A percentile compares a stretch with the other conserved stretches of the same genome.
These are phyloP conservation scores for Zeus faber DNA, from an alignment of 2,113 vertebrate genomes.

Conservation along the genomic window DNA sequence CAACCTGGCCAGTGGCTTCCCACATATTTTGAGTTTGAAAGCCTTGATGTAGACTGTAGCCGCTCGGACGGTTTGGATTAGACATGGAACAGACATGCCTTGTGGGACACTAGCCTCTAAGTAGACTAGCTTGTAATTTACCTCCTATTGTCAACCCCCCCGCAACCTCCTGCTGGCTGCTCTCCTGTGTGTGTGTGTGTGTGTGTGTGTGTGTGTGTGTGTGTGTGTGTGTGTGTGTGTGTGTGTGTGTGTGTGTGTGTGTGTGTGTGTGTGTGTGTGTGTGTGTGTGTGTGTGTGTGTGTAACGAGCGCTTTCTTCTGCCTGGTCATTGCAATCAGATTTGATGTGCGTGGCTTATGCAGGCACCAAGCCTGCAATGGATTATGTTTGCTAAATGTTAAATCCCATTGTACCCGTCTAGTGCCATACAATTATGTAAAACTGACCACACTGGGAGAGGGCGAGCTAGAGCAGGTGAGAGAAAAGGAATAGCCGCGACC, in stretches of 20 bases:
- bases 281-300: constrained; percentile 7
- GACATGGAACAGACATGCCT: constrained; percentile 27
- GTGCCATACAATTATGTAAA: constrained; percentile 80
- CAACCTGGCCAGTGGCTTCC: no score
- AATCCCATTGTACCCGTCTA: constrained; percentile 78
- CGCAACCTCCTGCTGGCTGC: constrained; percentile 58
- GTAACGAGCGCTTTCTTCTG: constrained; percentile 17
- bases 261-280: constrained; percentile 1
- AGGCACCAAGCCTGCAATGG: constrained; percentile 71
- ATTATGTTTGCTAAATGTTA: constrained; percentile 78
- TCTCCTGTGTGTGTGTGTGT: constrained; percentile 42
- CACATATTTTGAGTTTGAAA: no score
- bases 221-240: not conserved
- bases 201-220: not conserved
- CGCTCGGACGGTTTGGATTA: constrained; percentile 45
- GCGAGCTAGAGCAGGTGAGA: constrained; percentile 23
- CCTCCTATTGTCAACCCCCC: constrained; percentile 52
- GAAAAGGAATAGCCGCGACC: constrained; percentile 11
- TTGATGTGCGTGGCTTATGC: constrained; percentile 70
- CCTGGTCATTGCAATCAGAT: constrained; percentile 74
- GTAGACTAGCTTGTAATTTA: constrained; percentile 57
- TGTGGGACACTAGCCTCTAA: not conserved
- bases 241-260: constrained; percentile 17
- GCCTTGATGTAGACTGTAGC: constrained; percentile 16
- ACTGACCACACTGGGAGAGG: constrained; percentile 73